Evolutionary conservation across 2,797 vertebrate genomes (phyloP), one percentile per base, ranked within the genome.

Genomic region (Sebastes taczanowskii): DNA sequence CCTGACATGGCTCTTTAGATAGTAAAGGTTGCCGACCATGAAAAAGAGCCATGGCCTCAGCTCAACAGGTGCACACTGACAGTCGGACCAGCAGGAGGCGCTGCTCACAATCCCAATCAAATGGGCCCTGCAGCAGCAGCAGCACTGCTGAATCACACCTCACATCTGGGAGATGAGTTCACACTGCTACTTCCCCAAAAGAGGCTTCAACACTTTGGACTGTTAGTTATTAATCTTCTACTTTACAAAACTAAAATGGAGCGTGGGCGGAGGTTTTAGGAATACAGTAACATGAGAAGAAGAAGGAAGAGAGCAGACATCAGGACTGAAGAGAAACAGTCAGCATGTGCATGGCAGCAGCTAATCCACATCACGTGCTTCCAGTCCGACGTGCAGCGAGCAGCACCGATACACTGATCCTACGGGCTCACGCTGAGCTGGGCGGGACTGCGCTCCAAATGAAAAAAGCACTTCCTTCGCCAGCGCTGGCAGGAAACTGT

Each of bases 331-430:
- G 13, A 58, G 53, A 78, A 72, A 62, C 61, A 42, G 69, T 59
- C 23, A 32, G 66, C 11, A 59, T 60, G 38, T 52, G 65, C 77
- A 59, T 6, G 60, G 62, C 70, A 75, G 72, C 79, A 59, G 76
- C 65, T 93, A 92, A 95, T 93, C 89, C 85, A 64, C 79, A 82
- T 92, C 86, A 92, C 92, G 90, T 90, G 92, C 74, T 88, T 27
- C 2, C 1, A 80, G 61, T 81, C 66, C 27, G 81, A 81, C 67
- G 61, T 23, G 42, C 64, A 70, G 53, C 5, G 42, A 46, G 77
- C 32, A 20, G 42, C 32, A 3, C 18, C 3, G 46, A 69, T 16
- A 56, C 59, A 29, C 52, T 35, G 52, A 83, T 71, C 42, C 71
- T 13, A 18, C 29, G 65, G 67, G 27, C 68, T 58, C n/a, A 18